A percentile compares a stretch with the other conserved stretches of the same genome.
phyloP scores from a whole-genome alignment of 2,113 vertebrate genomes.

The Muscicapa adusta region DNA sequence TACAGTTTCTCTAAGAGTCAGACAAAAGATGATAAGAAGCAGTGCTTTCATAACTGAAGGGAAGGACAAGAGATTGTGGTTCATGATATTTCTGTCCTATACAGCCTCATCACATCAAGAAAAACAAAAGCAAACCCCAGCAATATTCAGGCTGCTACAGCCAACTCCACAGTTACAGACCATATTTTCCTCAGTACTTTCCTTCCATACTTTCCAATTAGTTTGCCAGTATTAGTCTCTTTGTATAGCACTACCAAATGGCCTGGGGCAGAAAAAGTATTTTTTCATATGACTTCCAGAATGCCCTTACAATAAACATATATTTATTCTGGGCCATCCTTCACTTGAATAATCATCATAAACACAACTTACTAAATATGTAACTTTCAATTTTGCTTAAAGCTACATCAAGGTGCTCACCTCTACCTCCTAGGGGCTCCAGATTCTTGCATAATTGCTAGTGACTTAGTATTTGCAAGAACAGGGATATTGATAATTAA shows the following conservation, averaged over 20 bases:
- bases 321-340: background rate
- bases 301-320: background rate
- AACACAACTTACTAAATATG: background rate
- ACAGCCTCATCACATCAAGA: background rate
- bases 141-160: background rate
- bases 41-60: background rate
- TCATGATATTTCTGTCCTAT: background rate
- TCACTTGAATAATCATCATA: background rate
- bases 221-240: background rate
- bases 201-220: background rate
- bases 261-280: background rate
- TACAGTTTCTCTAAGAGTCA: conserved; percentile 40
- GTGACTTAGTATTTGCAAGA: background rate
- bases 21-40: conserved; percentile 4
- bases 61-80: background rate
- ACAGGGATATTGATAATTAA: conserved; percentile 10
- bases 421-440: background rate
- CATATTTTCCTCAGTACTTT: background rate
- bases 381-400: background rate
- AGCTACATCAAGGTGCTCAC: background rate
- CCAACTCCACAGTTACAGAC: background rate
- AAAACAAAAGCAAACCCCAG: background rate
- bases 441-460: background rate
- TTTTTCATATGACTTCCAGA: background rate
- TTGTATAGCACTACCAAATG: background rate